Conservation (phyloP, 2,113 vertebrate genomes). For the Hemiprocne comata region DNA sequence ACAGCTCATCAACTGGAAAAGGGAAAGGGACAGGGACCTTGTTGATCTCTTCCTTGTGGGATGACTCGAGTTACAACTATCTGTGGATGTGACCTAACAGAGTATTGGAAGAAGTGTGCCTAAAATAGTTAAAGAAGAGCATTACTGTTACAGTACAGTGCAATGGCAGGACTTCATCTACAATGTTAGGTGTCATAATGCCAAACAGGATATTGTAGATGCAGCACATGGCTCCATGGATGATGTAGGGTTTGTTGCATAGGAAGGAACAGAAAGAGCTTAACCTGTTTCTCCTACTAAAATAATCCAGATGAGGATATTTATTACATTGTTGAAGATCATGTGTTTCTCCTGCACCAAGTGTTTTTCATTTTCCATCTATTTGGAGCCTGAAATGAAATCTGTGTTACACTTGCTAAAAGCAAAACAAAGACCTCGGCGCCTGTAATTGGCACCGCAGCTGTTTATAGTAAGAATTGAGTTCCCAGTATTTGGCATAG, state of each 20-base stretch:
- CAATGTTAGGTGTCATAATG: neutral
- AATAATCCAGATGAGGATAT: neutral
- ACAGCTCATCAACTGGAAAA: neutral
- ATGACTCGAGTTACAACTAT: neutral
- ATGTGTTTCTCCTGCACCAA: neutral
- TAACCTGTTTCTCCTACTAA: neutral
- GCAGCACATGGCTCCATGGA: neutral
- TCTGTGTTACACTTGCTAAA: constrained; percentile 7
- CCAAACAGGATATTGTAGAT: neutral
- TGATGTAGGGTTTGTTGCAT: neutral
- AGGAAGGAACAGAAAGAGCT: neutral
- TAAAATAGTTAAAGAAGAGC: neutral
- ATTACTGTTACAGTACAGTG: neutral
- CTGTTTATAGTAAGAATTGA: neutral
- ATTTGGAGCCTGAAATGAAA: constrained; percentile 39
- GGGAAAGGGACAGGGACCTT: neutral
- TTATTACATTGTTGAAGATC: neutral
- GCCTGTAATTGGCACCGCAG: neutral
- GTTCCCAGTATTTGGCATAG: neutral
- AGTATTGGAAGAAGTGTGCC: neutral
- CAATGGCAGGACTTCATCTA: neutral
- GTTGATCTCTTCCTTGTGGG: neutral
- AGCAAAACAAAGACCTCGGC: constrained; percentile 15
- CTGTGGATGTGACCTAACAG: neutral
- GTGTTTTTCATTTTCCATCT: constrained; percentile 27